These are phyloP conservation scores for Apistogramma diplotaenia DNA, from an alignment of 2,113 vertebrate genomes.

Conservation along the genomic window DNA sequence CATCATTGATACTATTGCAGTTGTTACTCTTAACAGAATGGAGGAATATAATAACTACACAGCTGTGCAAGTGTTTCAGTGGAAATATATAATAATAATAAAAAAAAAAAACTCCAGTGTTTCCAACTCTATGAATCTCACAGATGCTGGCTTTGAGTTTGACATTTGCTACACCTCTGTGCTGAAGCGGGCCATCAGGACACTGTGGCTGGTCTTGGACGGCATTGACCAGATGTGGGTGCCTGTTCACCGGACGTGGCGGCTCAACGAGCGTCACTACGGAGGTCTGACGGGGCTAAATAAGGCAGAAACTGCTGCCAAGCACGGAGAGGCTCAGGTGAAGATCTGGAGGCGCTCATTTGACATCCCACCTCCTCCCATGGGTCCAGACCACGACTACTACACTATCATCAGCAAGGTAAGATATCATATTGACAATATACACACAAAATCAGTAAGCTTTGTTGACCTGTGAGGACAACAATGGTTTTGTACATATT, in stretches of 20 bases:
- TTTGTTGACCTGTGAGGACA: constrained; percentile 8
- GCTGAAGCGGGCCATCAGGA: constrained; percentile 87
- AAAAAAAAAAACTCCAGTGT: neutral
- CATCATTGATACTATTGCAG: neutral
- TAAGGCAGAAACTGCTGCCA: constrained; percentile 89
- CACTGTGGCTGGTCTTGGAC: constrained; percentile 89
- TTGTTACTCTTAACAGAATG: neutral
- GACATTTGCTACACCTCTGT: constrained; percentile 91
- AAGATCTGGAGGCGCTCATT: constrained; percentile 93
- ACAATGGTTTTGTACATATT: constrained; percentile 15
- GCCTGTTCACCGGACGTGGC: constrained; percentile 87
- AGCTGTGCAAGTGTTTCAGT: neutral
- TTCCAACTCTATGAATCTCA: neutral
- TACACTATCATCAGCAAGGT: constrained; percentile 79
- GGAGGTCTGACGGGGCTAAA: constrained; percentile 90
- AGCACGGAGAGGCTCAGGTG: constrained; percentile 91
- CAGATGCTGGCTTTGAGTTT: constrained; percentile 84
- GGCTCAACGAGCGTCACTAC: constrained; percentile 91
- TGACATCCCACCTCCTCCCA: constrained; percentile 85
- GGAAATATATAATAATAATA: neutral
- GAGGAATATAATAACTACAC: neutral
- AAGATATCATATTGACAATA: constrained; percentile 26
- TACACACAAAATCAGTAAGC: neutral
- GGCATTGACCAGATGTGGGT: constrained; percentile 92
- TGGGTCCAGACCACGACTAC: constrained; percentile 84